Conservation (phyloP, 1,140 invertebrate species). For the Vanessa atalanta region DNA sequence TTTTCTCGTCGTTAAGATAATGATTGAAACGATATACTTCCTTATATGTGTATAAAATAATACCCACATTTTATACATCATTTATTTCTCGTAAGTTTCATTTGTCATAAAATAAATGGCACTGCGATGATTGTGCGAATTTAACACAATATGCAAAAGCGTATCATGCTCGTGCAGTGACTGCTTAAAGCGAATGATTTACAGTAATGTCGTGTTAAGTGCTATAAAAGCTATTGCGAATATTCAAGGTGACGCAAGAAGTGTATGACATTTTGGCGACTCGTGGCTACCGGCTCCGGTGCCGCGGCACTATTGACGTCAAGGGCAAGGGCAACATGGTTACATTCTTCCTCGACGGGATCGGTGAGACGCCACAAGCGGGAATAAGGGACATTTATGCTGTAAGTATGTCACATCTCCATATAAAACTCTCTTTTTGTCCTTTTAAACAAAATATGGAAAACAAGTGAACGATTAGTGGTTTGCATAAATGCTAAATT, state of each 20-base stretch:
- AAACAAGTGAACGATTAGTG: no score
- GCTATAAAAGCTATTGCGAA: constrained; percentile 30
- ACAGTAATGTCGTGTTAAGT: background rate
- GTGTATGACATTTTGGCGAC: constrained; percentile 88
- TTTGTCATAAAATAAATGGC: constrained; percentile 13
- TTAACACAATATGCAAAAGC: constrained; percentile 48
- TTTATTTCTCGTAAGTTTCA: background rate
- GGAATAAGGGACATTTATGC: constrained; percentile 53
- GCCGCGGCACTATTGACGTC: constrained; percentile 92
- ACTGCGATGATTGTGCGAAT: constrained; percentile 58
- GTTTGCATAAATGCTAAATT: no score
- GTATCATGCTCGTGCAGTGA: constrained; percentile 1
- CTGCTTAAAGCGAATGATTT: constrained; percentile 10
- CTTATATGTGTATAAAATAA: background rate
- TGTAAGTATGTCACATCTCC: constrained; percentile 40
- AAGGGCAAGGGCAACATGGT: constrained; percentile 97
- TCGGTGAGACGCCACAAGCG: constrained; percentile 51
- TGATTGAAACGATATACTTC: no score
- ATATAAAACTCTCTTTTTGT: no score
- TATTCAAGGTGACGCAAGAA: constrained; percentile 90
- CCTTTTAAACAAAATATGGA: no score
- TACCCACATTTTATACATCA: constrained; percentile 3
- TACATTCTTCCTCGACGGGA: constrained; percentile 92
- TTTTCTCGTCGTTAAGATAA: no score
- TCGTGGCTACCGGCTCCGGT: constrained; percentile 88